Evolutionary conservation across 2,888 invertebrate genomes (phyloP).

Genomic region (Blastobasis adustella): DNA sequence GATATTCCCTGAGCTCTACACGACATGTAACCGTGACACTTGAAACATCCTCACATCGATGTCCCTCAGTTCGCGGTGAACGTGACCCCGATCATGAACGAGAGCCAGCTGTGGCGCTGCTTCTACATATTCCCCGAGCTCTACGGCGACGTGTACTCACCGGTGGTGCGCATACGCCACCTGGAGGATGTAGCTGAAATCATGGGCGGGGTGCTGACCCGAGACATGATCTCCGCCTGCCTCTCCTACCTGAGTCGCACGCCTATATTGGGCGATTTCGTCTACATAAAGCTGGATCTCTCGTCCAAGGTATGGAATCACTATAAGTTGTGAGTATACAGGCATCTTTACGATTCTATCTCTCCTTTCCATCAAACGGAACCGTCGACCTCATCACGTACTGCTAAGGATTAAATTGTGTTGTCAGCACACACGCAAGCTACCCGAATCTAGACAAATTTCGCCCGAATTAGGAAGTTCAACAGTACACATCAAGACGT

Average conservation of each 20-base stretch:
- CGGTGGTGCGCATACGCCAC: constrained; percentile 37
- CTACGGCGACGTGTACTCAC: constrained; percentile 49
- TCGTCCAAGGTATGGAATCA: constrained; percentile 40
- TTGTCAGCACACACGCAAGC: too few species aligned
- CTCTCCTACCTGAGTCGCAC: constrained; percentile 69
- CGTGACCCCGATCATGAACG: constrained; percentile 49
- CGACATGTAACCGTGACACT: not conserved
- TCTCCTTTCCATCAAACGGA: not conserved
- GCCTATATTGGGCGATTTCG: constrained; percentile 69
- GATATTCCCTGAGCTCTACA: too few species aligned
- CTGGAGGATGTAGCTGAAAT: constrained; percentile 45
- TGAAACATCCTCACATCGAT: not conserved
- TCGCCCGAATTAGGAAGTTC: too few species aligned
- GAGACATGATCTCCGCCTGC: constrained; percentile 66
- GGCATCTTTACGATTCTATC: not conserved
- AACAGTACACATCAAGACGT: too few species aligned
- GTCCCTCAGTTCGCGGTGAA: constrained; percentile 43
- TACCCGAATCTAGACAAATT: too few species aligned
- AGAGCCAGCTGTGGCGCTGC: constrained; percentile 57
- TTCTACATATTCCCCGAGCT: constrained; percentile 60
- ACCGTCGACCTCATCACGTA: not conserved
- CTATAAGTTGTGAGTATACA: too few species aligned
- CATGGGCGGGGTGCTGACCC: constrained; percentile 60
- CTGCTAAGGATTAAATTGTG: too few species aligned
- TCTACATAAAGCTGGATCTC: constrained; percentile 72